Conservation (phyloP, 2,888 invertebrate genomes). For the Zygothrica quintamaculata region DNA sequence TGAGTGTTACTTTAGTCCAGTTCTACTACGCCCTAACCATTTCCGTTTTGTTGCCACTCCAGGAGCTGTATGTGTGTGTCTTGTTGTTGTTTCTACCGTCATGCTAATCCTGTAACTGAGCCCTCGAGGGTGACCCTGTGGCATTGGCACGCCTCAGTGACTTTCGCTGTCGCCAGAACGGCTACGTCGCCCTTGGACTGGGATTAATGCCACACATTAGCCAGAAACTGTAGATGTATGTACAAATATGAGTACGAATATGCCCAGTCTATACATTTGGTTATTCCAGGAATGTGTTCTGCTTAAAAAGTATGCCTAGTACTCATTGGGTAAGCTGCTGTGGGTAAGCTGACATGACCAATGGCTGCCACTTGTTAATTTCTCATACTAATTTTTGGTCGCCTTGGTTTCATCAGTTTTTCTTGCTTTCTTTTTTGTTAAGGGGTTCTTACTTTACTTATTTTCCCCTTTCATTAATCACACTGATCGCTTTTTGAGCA, state of each 20-base stretch:
- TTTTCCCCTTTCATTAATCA: conserved; percentile 77
- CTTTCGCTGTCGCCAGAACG: conserved; percentile 42
- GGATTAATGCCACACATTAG: conserved; percentile 76
- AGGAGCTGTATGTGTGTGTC: conserved; percentile 16
- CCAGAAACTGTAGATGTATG: conserved; percentile 46
- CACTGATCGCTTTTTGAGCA: conserved; percentile 80
- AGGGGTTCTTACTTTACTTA: conserved; percentile 22
- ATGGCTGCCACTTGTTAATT: conserved; percentile 76
- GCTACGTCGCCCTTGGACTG: conserved; percentile 30
- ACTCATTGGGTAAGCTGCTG: conserved; percentile 25
- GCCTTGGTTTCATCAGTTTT: conserved; percentile 29
- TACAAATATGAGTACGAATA: background rate
- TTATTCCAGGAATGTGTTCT: conserved; percentile 41
- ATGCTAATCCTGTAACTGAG: conserved; percentile 73
- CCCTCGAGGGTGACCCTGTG: conserved; percentile 38
- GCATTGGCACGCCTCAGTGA: conserved; percentile 51
- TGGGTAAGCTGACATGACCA: conserved; percentile 76
- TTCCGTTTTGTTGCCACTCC: conserved; percentile 34
- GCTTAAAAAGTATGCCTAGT: conserved; percentile 40
- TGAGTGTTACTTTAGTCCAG: conserved; percentile 51
- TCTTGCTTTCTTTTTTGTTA: conserved; percentile 15
- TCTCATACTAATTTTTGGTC: conserved; percentile 67
- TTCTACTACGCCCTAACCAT: conserved; percentile 35
- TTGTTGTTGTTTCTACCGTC: conserved; percentile 48
- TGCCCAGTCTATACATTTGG: conserved; percentile 10